Percentiles rank a stretch among this genome's conserved stretches.
Evolutionary conservation across 2,113 vertebrate species (phyloP).

Genomic region (Gobio gobio): DNA sequence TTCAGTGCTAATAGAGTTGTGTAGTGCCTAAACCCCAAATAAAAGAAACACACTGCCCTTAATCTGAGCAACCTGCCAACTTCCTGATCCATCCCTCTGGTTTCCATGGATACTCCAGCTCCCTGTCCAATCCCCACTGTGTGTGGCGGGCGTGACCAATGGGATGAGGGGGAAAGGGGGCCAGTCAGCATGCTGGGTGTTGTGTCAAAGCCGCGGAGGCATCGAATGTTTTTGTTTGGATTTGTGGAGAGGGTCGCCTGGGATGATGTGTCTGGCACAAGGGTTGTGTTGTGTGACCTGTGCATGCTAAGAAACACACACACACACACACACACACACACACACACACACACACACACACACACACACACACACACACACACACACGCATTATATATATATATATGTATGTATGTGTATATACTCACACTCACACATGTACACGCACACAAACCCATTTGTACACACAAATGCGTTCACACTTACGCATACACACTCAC

Average conservation of each 20-base stretch:
- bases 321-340: background rate
- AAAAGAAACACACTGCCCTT: conserved; percentile 59
- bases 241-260: conserved; percentile 34
- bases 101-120: conserved; percentile 63
- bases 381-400: too few relatives aligned
- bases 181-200: conserved; percentile 53
- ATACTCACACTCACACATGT: background rate
- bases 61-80: conserved; percentile 63
- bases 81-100: conserved; percentile 59
- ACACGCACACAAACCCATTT: too few relatives aligned
- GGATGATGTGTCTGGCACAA: conserved; percentile 27
- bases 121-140: conserved; percentile 52
- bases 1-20: conserved; percentile 56
- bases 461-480: too few relatives aligned
- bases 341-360: background rate
- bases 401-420: too few relatives aligned
- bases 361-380: background rate
- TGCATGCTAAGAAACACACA: background rate
- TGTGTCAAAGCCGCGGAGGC: conserved; percentile 51
- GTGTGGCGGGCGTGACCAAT: conserved; percentile 56
- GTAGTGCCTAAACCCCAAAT: conserved; percentile 54
- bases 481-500: too few relatives aligned
- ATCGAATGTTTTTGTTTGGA: conserved; percentile 52
- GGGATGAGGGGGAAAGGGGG: conserved; percentile 61
- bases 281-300: conserved; percentile 31